Evolutionary conservation across 2,888 invertebrate genomes (phyloP), one percentile per base, ranked within the genome.

Genomic region (Fragum sueziense): DNA sequence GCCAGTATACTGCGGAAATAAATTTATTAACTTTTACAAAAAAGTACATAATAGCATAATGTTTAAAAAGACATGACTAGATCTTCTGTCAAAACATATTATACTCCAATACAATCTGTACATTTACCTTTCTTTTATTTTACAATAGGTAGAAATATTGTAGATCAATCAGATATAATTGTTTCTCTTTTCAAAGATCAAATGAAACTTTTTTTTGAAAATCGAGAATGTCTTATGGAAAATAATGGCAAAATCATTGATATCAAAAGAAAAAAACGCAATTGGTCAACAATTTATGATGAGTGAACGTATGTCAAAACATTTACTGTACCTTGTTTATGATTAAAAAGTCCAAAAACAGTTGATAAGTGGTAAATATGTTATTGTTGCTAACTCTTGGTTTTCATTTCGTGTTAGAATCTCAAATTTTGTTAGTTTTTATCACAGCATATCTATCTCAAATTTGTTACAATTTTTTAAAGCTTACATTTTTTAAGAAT

Each of bases 381-480:
- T 37, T 9, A 9, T 37, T 37, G 37, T 14, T 9, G 6, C 7
- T 14, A 14, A 9, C 14, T 14, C 37, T 2, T 47, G 47, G 47
- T 47, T 47, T 47, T 9, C 47, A 14, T 61, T 61, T 14, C 61
- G 1, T 33, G n/a, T 61, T 61, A 61, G 20, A 61, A 31, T 33
- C 31, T 61, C 31, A 31, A 61, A 33, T 61, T 61, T 61, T 61
- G 61, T 61, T 61, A 61, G 14, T 20, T 61, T 61, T 33, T 61
- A 65, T 65, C 37, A 41, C 65, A 22, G 65, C 65, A 65, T 65
- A 65, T 65, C 65, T 65, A 65, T 65, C 65, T 65, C 65, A 65
- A 37, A 41, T 37, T 65, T 65, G 65, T 65, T 65, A 41, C 6
- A 37, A 22, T 22, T 41, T 2, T 65, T 41, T 65, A 22, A 11